Evolutionary conservation across 2,113 vertebrate genomes (phyloP).

Genomic region (Engraulis encrasicolus): DNA sequence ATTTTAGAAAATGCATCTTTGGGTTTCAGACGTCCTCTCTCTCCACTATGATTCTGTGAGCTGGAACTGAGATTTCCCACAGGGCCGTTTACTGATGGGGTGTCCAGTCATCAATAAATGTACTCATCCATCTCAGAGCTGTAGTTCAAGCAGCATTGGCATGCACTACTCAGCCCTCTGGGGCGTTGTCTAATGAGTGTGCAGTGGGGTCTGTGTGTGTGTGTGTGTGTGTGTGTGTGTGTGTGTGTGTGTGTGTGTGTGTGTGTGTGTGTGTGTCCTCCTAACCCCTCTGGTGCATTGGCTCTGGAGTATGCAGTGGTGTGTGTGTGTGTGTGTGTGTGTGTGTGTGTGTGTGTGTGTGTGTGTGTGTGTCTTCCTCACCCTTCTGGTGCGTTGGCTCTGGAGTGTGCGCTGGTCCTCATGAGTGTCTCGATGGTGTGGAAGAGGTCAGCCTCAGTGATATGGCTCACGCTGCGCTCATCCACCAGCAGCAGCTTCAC

Average conservation of each 20-base stretch:
- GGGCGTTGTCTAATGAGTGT: no score
- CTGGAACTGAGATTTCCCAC: no score
- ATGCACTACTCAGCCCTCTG: no score
- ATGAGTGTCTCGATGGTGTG: constrained; percentile 98
- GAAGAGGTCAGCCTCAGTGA: constrained; percentile 96
- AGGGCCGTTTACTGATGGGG: no score
- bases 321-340: background rate
- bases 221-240: background rate
- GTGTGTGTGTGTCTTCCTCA: constrained; percentile 66
- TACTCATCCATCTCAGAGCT: no score
- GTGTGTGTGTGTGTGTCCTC: background rate
- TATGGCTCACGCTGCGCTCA: constrained; percentile 92
- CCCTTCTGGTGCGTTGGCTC: constrained; percentile 98
- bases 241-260: background rate
- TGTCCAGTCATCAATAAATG: no score
- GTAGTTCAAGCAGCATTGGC: no score
- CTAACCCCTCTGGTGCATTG: no score
- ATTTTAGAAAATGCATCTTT: no score
- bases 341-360: background rate
- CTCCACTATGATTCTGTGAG: no score
- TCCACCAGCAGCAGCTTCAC: constrained; percentile 97
- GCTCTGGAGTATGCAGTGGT: no score
- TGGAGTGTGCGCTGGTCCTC: constrained; percentile 97
- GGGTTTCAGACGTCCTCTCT: no score
- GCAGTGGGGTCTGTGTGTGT: constrained; percentile 13